Evolutionary conservation across 2,797 vertebrate genomes (phyloP).

Genomic region (Picus viridis): DNA sequence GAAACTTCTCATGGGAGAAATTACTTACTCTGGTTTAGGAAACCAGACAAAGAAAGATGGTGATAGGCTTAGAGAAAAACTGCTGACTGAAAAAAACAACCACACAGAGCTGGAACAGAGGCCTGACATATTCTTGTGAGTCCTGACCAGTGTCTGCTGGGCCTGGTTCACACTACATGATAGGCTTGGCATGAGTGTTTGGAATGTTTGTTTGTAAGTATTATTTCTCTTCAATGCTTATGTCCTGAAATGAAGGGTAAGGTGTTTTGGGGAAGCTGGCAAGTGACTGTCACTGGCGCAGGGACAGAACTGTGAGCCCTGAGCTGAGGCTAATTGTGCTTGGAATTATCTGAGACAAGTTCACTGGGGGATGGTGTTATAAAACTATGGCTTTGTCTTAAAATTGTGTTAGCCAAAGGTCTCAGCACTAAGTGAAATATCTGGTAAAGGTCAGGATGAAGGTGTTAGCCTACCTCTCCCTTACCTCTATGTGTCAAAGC

Average conservation of each 20-base stretch:
- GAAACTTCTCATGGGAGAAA: conserved; percentile 38
- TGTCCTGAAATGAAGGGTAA: background rate
- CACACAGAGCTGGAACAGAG: background rate
- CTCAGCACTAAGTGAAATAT: background rate
- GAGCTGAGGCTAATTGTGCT: background rate
- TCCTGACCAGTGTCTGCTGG: background rate
- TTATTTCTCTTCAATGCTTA: background rate
- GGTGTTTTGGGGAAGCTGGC: background rate
- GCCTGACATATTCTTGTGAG: background rate
- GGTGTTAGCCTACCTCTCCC: background rate
- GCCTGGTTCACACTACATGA: background rate
- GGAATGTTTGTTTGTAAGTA: background rate
- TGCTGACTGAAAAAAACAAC: background rate
- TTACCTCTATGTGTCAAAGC: background rate
- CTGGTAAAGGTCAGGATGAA: background rate
- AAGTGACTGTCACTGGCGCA: background rate
- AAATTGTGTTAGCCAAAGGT: background rate
- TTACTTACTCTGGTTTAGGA: conserved; percentile 11
- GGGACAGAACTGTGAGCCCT: background rate
- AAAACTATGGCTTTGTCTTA: background rate
- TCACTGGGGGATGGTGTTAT: background rate
- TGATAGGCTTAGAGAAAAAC: conserved; percentile 9
- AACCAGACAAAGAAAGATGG: background rate
- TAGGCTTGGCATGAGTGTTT: background rate
- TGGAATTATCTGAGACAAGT: background rate